Evolutionary conservation across 2,797 vertebrate species (phyloP).

Genomic region (Hippocampus kuda): DNA sequence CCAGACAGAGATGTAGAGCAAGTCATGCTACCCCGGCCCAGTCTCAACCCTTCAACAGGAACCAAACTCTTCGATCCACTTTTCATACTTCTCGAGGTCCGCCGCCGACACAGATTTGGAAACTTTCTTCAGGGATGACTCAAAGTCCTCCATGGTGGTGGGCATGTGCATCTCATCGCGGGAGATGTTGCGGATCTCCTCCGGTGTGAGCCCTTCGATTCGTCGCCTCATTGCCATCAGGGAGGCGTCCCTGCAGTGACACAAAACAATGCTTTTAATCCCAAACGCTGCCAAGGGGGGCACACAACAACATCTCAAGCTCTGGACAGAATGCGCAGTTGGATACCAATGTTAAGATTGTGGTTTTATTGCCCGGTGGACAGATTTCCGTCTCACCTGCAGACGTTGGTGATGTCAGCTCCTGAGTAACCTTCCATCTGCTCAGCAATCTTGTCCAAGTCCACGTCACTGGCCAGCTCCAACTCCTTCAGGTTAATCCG

Average conservation of each 20-base stretch:
- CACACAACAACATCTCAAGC: background rate
- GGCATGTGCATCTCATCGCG: constrained; percentile 98
- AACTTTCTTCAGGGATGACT: constrained; percentile 88
- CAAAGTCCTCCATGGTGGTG: constrained; percentile 98
- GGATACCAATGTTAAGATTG: too few relatives aligned
- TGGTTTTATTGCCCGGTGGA: background rate
- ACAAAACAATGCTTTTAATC: background rate
- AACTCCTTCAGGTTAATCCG: constrained; percentile 89
- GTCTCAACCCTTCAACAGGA: constrained; percentile 74
- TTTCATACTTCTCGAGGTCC: constrained; percentile 94
- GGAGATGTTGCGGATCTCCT: constrained; percentile 94
- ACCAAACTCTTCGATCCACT: constrained; percentile 96
- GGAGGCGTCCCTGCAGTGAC: constrained; percentile 79
- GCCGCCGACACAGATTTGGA: constrained; percentile 91
- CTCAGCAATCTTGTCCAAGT: constrained; percentile 84
- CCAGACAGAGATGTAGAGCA: background rate
- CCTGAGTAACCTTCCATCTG: constrained; percentile 97
- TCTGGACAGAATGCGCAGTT: too few relatives aligned
- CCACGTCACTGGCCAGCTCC: constrained; percentile 84
- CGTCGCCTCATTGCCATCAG: constrained; percentile 97
- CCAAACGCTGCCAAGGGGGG: too few relatives aligned
- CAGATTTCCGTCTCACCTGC: constrained; percentile 72
- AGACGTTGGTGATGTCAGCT: constrained; percentile 96
- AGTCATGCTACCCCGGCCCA: background rate
- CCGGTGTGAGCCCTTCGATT: constrained; percentile 90